These are phyloP conservation scores for Polypedilum vanderplanki DNA, from an alignment of 1,140 invertebrate genomes.

Conservation along the genomic window DNA sequence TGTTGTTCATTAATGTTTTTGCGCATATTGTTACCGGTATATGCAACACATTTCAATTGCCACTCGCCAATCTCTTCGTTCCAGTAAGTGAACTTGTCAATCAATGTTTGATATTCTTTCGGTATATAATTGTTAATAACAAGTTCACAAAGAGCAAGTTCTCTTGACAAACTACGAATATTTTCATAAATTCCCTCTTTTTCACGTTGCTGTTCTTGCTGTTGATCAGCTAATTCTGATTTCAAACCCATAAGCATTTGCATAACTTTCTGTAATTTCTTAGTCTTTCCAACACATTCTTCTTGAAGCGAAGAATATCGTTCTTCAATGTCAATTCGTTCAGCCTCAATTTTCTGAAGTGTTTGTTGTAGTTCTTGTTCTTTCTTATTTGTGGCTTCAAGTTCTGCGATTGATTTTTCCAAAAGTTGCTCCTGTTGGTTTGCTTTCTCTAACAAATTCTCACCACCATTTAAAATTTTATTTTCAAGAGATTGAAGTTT, in stretches of 20 bases:
- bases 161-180: conserved; percentile 77
- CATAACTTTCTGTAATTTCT: conserved; percentile 86
- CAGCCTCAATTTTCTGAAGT: conserved; percentile 82
- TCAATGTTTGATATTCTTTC: conserved; percentile 83
- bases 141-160: conserved; percentile 84
- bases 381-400: conserved; percentile 73
- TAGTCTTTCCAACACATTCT: conserved; percentile 83
- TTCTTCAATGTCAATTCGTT: conserved; percentile 92
- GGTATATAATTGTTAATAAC: conserved; percentile 87
- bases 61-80: conserved; percentile 98
- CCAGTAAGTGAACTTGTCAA: conserved; percentile 90
- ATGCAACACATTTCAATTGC: conserved; percentile 96
- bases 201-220: conserved; percentile 91
- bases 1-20: conserved; percentile 49
- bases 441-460: conserved; percentile 96
- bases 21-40: conserved; percentile 98
- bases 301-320: conserved; percentile 91
- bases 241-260: conserved; percentile 73
- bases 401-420: conserved; percentile 82
- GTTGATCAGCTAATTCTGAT: conserved; percentile 79
- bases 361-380: conserved; percentile 77
- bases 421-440: conserved; percentile 87
- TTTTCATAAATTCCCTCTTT: conserved; percentile 93
- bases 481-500: conserved; percentile 88
- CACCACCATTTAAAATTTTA: conserved; percentile 95